Evolutionary conservation across 2,113 vertebrate genomes (phyloP), one percentile per base, ranked within the genome.

Genomic region (Dicerorhinus sumatrensis): DNA sequence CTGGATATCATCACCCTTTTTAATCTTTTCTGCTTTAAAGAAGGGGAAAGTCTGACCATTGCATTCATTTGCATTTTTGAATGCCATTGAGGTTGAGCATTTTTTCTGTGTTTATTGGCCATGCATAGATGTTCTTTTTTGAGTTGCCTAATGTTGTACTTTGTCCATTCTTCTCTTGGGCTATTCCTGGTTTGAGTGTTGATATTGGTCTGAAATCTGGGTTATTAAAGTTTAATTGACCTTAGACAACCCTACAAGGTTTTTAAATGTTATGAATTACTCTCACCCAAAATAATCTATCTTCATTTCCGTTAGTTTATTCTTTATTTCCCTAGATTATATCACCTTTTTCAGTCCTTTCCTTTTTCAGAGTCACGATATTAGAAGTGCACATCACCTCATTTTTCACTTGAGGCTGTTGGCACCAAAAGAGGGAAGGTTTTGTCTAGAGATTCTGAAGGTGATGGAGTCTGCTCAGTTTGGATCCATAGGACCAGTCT

Each of bases 221-320:
- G 39, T 95, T 92, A 97, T 88, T 97, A 91, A 93, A 94, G 93
- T 97, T 96, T 90, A 96, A 75, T 76, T 85, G 81, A 94, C 96
- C 94, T 97, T 76, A 97, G 72, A 88, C 76, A 95, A 96, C 93
- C 94, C 94, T 94, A 70, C 23, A 29, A 67, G 39, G 58, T 83
- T 91, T 95, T 92, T 83, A 86, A 86, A 94, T 90, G 72, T 90
- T 91, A 85, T 93, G 65, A 97, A 75, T 92, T 91, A 95, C 85
- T 81, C 76, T 96, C 46, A 31, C 73, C 81, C 14, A 46, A 89
- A 98, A 92, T 58, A 86, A 93, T 90, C 67, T 69, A 63, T 56
- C 70, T 83, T 83, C 65, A 75, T 94, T 95, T 80, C 70, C 77
- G 85, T 92, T 75, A 18, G 0, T 90, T 69, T 84, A 82, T 46